Base-by-base conservation (phyloP, 2,113 vertebrate species). In the Tiliqua scincoides region DNA sequence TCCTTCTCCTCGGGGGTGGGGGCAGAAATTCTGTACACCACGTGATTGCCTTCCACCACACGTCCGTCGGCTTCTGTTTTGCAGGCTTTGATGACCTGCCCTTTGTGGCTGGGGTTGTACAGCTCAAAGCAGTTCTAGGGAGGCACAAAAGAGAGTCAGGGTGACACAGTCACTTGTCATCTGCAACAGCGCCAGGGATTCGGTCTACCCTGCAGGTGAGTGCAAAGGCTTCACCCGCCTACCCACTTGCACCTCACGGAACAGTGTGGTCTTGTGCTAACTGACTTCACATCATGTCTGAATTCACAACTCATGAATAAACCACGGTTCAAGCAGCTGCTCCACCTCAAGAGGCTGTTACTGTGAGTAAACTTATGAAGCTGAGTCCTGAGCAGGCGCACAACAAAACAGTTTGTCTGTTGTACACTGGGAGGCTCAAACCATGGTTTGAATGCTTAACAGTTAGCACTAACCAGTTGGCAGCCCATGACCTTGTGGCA, bases 21-120 rank as follows among this genome's bases (percentile, higher is more conserved):
- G 6, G 99, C 99, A 0, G 98, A 99, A 97, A 99, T 99, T 90
- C 99, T 97, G 79, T 99, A 99, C 52, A 99, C 99, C 1, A 99
- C 98, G 0, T 99, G 99, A 96, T 99, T 99, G 76, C 99, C 99
- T 94, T 99, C 99, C 9, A 99, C 99, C 61, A 99, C 99, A 1
- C 98, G 95, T 1, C 99, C 99, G 2, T 99, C 99, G 0, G 99
- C 98, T 95, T 99, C 99, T 0, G 99, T 99, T 95, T 99, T 99
- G 92, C 99, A 99, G 1, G 99, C 99, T 94, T 99, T 99, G 91
- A 99, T 99, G 75, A 99, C 98, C 91, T 99, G 98, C 73, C 99
- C 99, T 95, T 99, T 99, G 92, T 99, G 98, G 93, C 97, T 97
- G 17, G 98, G 98, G 93, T 99, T 99, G 88, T 98, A 99, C 18